phyloP scores from a whole-genome alignment of 2,797 vertebrate genomes.

The Adelosebastes latens region DNA sequence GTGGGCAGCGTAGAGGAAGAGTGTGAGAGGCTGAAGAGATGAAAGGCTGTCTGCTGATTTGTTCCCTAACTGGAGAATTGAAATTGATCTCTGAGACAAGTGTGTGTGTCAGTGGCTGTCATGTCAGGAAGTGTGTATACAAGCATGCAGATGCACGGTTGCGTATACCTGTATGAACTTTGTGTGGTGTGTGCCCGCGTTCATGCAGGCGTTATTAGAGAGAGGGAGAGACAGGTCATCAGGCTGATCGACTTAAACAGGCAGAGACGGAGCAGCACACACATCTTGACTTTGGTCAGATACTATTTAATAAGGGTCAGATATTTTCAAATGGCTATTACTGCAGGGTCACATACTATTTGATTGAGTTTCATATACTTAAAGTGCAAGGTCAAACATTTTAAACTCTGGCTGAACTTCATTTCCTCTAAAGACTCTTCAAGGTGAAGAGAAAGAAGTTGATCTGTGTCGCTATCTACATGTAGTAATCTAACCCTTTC shows the following conservation, averaged over 20 bases:
- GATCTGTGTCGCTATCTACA: not conserved
- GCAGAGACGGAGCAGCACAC: slow-evolving; percentile 26
- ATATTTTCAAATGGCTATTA: slow-evolving; percentile 64
- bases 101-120: slow-evolving; percentile 26
- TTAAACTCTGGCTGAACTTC: slow-evolving; percentile 41
- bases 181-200: slow-evolving; percentile 22
- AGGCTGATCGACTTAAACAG: slow-evolving; percentile 48
- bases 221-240: slow-evolving; percentile 7
- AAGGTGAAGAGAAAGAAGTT: slow-evolving; percentile 2
- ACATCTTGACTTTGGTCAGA: slow-evolving; percentile 47
- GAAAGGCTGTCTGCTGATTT: slow-evolving; percentile 74
- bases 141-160: slow-evolving; percentile 16
- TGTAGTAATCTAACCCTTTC: not conserved
- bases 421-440: slow-evolving; percentile 20
- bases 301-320: slow-evolving; percentile 61
- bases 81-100: slow-evolving; percentile 71
- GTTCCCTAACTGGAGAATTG: slow-evolving; percentile 76
- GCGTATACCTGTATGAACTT: slow-evolving; percentile 26
- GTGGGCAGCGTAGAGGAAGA: slow-evolving; percentile 64
- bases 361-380: slow-evolving; percentile 54
- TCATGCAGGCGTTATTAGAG: slow-evolving; percentile 28
- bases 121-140: slow-evolving; percentile 27
- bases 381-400: slow-evolving; percentile 49
- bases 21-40: slow-evolving; percentile 66
- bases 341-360: slow-evolving; percentile 48